Evolutionary conservation across 2,888 invertebrate species (phyloP), one percentile per base, ranked within the genome.

Genomic region (Parnassius smintheus): DNA sequence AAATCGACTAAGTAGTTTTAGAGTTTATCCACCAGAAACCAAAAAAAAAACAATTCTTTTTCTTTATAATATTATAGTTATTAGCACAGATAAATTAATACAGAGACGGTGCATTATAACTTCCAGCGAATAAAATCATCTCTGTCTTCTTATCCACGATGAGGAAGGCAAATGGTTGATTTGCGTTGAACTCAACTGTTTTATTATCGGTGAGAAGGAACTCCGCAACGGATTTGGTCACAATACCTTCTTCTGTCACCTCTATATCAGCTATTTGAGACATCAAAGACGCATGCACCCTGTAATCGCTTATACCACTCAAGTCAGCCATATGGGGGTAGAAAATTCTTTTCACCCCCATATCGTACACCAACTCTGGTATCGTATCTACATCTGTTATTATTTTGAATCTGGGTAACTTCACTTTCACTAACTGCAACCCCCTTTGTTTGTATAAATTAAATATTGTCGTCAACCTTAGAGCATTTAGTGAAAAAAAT

Each of bases 261-360:
- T 83, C 78, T 25, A 88, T 79, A 48, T 80, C 66, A 22, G 77
- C 68, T 1, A 76, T 69, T 67, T 88, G 88, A 0, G 76, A 79
- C 77, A 88, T 82, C 0, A 83, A 44, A 0, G 88, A 86, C 0
- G 77, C 76, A n/a, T 78, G 72, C 59, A 85, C 70, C 8, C 70
- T 73, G 51, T 74, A 82, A 60, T 81, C 72, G 72, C 82, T 86
- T 9, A 88, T 83, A 22, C 75, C 75, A 0, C 67, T 70, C 1
- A 88, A 73, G 25, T 87, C 77, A 1, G 86, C 81, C 12, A 69
- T 22, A 0, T 76, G 67, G 2, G 81, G 82, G 63, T 82, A 67
- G 65, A 89, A 89, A n/a, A 87, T 72, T n/a, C 76, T 80, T 48
- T 67, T 74, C 0, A 86, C 72, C 1, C 88, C 88, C 85, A 88